These are phyloP conservation scores for Caenorhabditis sp. DNA, from an alignment of 2,888 invertebrate genomes.

Conservation along the genomic window DNA sequence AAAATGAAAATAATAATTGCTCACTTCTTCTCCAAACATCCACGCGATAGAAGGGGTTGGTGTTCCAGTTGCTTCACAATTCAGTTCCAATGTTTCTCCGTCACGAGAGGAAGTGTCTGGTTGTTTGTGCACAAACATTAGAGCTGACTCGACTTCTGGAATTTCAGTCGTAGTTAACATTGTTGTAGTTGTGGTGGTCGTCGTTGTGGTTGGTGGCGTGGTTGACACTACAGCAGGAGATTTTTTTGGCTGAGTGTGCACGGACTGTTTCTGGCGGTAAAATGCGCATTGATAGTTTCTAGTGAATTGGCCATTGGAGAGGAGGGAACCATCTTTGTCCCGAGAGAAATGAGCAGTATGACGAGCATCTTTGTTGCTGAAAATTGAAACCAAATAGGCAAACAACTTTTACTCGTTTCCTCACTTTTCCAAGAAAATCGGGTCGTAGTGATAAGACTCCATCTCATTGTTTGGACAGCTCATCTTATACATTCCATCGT, in stretches of 20 bases:
- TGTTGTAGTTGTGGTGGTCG: background rate
- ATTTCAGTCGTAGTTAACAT: background rate
- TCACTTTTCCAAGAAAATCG: conserved; percentile 35
- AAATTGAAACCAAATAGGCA: conserved; percentile 1
- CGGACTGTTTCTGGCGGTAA: conserved; percentile 32
- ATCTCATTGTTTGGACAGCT: conserved; percentile 42
- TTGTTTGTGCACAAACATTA: conserved; percentile 52
- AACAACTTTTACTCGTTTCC: background rate
- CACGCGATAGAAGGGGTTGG: conserved; percentile 72
- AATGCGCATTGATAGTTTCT: conserved; percentile 45
- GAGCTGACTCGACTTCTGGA: conserved; percentile 1
- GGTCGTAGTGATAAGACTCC: conserved; percentile 42
- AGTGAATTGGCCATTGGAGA: conserved; percentile 41
- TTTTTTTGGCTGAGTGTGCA: conserved; percentile 11
- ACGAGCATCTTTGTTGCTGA: conserved; percentile 35
- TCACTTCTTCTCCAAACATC: conserved; percentile 53
- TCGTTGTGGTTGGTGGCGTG: background rate
- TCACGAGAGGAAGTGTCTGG: conserved; percentile 68
- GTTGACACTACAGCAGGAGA: background rate
- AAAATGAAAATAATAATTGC: no score
- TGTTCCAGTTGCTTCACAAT: conserved; percentile 72
- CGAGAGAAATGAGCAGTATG: conserved; percentile 49
- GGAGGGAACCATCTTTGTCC: conserved; percentile 40
- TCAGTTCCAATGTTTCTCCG: conserved; percentile 68
- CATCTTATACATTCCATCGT: conserved; percentile 45